Conservation (phyloP, 1,140 invertebrate species). For the Musca domestica region DNA sequence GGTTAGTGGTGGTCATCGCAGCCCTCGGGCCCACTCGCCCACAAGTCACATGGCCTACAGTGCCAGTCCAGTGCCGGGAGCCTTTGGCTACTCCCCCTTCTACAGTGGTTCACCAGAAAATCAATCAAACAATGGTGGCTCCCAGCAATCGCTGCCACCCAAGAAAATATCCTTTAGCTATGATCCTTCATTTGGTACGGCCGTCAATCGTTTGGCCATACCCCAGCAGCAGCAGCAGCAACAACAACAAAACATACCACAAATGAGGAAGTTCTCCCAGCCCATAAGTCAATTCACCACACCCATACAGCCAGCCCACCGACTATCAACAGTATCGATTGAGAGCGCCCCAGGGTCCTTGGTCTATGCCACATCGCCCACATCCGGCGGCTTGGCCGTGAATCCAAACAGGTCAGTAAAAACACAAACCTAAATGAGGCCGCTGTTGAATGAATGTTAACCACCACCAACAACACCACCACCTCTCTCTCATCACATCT, state of each 20-base stretch:
- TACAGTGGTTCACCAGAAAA: slow-evolving; percentile 46
- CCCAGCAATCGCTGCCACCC: background rate
- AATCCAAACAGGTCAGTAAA: slow-evolving; percentile 27
- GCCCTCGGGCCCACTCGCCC: slow-evolving; percentile 8
- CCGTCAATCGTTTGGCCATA: slow-evolving; percentile 33
- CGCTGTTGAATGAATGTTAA: background rate
- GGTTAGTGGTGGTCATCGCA: slow-evolving; percentile 12
- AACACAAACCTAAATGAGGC: background rate
- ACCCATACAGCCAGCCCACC: slow-evolving; percentile 1
- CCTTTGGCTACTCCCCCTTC: slow-evolving; percentile 41
- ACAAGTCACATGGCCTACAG: slow-evolving; percentile 34
- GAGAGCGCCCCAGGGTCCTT: slow-evolving; percentile 20
- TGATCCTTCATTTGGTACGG: slow-evolving; percentile 37
- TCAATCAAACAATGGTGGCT: slow-evolving; percentile 10
- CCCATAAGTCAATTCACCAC: background rate
- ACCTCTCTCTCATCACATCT: background rate
- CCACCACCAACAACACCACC: background rate
- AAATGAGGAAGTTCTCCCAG: background rate
- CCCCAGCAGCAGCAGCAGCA: slow-evolving; percentile 22
- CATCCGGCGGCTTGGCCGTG: background rate
- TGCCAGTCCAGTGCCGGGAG: slow-evolving; percentile 41
- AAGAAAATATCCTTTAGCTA: slow-evolving; percentile 38
- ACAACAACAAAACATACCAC: slow-evolving; percentile 5
- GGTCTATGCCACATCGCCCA: slow-evolving; percentile 16
- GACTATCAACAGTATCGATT: slow-evolving; percentile 10